Evolutionary conservation across 2,888 invertebrate species (phyloP), one percentile per base, ranked within the genome.

Genomic region (Zaprionus obscuricornis): DNA sequence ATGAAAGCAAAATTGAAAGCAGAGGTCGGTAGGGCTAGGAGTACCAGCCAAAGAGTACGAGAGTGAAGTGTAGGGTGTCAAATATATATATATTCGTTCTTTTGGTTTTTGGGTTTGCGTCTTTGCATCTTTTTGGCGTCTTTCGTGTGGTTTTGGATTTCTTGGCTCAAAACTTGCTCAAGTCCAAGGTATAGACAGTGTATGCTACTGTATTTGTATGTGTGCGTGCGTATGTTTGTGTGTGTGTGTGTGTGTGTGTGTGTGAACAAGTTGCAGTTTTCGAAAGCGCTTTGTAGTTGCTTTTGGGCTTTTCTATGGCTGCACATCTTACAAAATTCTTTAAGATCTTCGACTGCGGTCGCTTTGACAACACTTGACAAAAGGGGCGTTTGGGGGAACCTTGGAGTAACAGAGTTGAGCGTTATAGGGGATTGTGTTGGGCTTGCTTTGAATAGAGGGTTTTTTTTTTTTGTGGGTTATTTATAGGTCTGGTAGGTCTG

Each of bases 301-400:
- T 33, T 54, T 54, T 52, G 43, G n/a, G 49, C 59, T 43, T 60
- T 70, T 13, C 71, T 56, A 49, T 33, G 76, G 74, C 73, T 75
- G 70, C 70, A 66, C 69, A 59, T 78, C 74, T 74, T 81, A 66
- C 59, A 45, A 74, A 86, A 83, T 81, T 83, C 83, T 81, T 86
- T 86, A 87, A 87, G 87, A 87, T 76, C 76, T 84, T 74, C 68
- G 82, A 79, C 64, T 88, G 88, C 64, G 88, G 88, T 88, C 82
- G 85, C 86, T 88, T 88, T 87, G 86, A 87, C 84, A 57, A 76
- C 73, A 54, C 7, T 33, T 52, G 11, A 49, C 37, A 14, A 22
- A 13, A 43, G 18, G 7, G 36, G 42, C n/a, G 13, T 26, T 5
- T 10, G 18, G 34, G 14, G 26, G n/a, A n/a, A n/a, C n/a, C n/a